These are phyloP conservation scores for Noturus placidus DNA, from an alignment of 2,113 vertebrate genomes.

Conservation along the genomic window DNA sequence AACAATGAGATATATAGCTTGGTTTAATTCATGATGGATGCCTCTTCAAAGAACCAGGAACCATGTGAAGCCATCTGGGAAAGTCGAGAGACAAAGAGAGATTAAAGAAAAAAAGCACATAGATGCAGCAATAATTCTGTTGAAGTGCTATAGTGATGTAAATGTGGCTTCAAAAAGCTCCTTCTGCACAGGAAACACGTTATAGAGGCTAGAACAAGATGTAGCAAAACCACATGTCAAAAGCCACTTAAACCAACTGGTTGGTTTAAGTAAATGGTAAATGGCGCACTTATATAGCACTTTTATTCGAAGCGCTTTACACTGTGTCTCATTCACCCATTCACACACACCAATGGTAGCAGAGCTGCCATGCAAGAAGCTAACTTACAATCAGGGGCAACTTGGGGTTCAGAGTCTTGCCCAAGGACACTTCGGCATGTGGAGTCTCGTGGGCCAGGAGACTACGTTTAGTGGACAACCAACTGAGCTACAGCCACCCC, in stretches of 20 bases:
- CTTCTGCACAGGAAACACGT: neutral
- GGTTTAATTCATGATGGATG: conserved; percentile 51
- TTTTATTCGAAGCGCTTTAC: too few relatives aligned
- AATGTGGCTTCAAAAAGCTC: conserved; percentile 37
- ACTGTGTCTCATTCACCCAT: too few relatives aligned
- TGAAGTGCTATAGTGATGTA: conserved; percentile 46
- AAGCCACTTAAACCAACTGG: neutral
- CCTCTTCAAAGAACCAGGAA: conserved; percentile 35
- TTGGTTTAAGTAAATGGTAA: too few relatives aligned
- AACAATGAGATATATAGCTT: conserved; percentile 66
- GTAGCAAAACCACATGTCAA: neutral
- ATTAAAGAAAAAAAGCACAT: neutral
- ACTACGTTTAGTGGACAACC: too few relatives aligned
- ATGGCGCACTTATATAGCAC: too few relatives aligned
- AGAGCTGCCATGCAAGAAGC: too few relatives aligned
- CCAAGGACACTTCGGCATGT: too few relatives aligned
- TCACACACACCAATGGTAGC: too few relatives aligned
- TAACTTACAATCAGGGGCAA: too few relatives aligned
- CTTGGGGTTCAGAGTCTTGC: too few relatives aligned
- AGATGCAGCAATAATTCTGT: conserved; percentile 47
- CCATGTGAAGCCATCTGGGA: conserved; percentile 50
- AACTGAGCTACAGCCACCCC: too few relatives aligned
- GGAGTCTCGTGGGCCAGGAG: too few relatives aligned
- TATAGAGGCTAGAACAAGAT: neutral
- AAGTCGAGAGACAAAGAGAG: conserved; percentile 27